Evolutionary conservation across 2,888 invertebrate genomes (phyloP).

Genomic region (Strigamia maritima): DNA sequence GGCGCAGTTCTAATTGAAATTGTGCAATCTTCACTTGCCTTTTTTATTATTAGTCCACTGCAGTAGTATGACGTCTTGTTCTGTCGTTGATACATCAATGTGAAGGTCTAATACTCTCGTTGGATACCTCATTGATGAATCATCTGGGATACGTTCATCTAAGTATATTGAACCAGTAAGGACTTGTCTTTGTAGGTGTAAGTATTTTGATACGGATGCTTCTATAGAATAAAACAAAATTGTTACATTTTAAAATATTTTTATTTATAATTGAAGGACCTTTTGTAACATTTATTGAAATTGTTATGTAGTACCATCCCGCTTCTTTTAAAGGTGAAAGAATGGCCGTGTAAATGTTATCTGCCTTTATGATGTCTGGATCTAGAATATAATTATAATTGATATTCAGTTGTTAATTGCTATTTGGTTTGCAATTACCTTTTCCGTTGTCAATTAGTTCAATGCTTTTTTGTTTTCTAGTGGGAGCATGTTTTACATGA

Average conservation of each 20-base stretch:
- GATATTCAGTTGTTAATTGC: neutral
- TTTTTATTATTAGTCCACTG: neutral
- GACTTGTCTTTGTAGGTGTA: neutral
- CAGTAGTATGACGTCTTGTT: neutral
- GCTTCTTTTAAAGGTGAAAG: neutral
- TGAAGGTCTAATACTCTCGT: neutral
- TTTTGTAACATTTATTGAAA: neutral
- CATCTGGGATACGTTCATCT: neutral
- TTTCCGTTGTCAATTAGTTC: neutral
- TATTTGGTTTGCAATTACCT: neutral
- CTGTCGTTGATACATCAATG: neutral
- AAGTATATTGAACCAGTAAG: neutral
- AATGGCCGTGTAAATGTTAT: neutral
- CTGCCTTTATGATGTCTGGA: neutral
- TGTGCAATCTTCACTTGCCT: neutral
- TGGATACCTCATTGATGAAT: slow-evolving; percentile 15
- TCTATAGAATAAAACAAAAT: neutral
- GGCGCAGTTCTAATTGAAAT: neutral
- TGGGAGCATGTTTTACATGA: neutral
- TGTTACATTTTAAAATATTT: neutral
- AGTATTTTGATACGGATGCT: neutral
- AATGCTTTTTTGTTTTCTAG: neutral
- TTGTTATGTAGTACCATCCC: neutral
- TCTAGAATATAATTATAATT: neutral
- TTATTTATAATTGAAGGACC: neutral